A percentile compares a stretch with the other conserved stretches of the same genome.
phyloP scores from a whole-genome alignment of 2,113 vertebrate genomes.

The Argyrosomus japonicus region DNA sequence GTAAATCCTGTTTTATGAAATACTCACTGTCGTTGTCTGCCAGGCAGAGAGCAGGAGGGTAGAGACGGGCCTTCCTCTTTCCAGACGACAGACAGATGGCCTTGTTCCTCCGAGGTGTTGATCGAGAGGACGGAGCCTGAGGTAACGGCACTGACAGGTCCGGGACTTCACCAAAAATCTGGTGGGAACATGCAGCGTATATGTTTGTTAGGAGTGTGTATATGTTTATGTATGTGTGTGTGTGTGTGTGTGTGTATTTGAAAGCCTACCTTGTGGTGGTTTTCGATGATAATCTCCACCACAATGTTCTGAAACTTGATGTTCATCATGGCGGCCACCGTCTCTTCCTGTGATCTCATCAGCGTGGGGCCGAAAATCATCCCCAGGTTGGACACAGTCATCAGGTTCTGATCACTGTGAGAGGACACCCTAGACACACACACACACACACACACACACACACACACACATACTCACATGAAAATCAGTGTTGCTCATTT shows the following conservation, averaged over 20 bases:
- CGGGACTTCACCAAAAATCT: conserved; percentile 95
- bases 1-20: too few relatives aligned
- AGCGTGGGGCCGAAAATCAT: conserved; percentile 98
- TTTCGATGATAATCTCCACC: conserved; percentile 97
- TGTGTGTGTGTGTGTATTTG: neutral
- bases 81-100: conserved; percentile 96
- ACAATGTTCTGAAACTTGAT: conserved; percentile 99
- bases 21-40: conserved; percentile 96
- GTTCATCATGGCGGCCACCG: conserved; percentile 99
- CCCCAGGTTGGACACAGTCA: conserved; percentile 97
- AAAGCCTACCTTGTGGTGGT: conserved; percentile 91
- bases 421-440: conserved; percentile 90
- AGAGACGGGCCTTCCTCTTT: conserved; percentile 91
- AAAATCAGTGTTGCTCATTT: neutral
- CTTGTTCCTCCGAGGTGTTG: conserved; percentile 89
- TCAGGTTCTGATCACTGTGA: conserved; percentile 95
- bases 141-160: conserved; percentile 93
- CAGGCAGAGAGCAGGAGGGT: conserved; percentile 89
- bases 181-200: conserved; percentile 5
- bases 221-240: neutral
- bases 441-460: neutral
- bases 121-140: conserved; percentile 89
- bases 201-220: neutral
- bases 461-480: neutral
- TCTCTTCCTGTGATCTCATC: conserved; percentile 98